Percentiles rank a stretch among this genome's conserved stretches.
phyloP scores from a whole-genome alignment of 2,888 invertebrate genomes.

The Theristus sp. region DNA sequence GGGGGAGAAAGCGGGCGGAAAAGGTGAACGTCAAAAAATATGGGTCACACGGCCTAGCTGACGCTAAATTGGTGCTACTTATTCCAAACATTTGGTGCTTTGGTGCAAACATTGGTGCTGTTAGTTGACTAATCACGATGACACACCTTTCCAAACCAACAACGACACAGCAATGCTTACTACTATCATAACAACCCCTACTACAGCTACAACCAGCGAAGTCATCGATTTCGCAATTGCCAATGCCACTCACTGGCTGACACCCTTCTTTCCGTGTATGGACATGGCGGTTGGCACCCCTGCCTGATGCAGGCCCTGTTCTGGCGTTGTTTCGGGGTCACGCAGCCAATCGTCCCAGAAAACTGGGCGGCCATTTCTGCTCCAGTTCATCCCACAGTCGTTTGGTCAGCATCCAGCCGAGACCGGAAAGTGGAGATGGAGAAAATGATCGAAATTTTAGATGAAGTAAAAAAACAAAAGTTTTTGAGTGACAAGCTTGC shows the following conservation, averaged over 20 bases:
- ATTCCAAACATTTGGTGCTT: not conserved
- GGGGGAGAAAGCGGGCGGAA: too few relatives aligned
- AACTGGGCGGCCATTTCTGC: constrained; percentile 63
- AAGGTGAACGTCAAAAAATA: too few relatives aligned
- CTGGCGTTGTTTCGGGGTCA: constrained; percentile 64
- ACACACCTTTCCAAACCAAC: not conserved
- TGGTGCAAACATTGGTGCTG: not conserved
- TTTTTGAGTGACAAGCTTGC: too few relatives aligned
- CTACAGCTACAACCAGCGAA: not conserved
- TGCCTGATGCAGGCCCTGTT: constrained; percentile 74
- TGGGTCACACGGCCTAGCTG: too few relatives aligned
- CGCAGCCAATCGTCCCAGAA: constrained; percentile 99
- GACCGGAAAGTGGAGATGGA: too few relatives aligned
- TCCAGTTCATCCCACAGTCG: constrained; percentile 65
- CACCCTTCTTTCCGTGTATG: constrained; percentile 59
- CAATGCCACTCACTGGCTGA: constrained; percentile 31
- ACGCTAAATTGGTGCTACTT: too few relatives aligned
- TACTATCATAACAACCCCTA: too few relatives aligned
- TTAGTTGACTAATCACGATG: not conserved
- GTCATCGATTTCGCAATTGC: not conserved
- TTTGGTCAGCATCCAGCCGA: constrained; percentile 84
- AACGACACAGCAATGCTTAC: too few relatives aligned
- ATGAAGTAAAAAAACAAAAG: too few relatives aligned
- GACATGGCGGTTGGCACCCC: constrained; percentile 79
- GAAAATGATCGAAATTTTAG: too few relatives aligned